Evolutionary conservation across 2,113 vertebrate genomes (phyloP).

Genomic region (Cettia cetti): DNA sequence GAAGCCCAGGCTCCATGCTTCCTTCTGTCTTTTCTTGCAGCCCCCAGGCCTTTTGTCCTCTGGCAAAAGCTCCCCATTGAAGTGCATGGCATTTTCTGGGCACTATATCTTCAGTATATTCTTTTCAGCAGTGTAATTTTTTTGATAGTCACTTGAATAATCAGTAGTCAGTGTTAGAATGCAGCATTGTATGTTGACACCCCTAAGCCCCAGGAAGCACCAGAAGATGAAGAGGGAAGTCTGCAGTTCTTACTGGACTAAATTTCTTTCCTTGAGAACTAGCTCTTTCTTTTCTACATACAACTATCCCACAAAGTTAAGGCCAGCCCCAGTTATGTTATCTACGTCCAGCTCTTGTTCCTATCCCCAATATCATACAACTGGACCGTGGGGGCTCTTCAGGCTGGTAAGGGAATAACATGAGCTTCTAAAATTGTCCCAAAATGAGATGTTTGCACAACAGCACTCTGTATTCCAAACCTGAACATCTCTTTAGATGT

Average conservation of each 20-base stretch:
- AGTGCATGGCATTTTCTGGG: conserved; percentile 63
- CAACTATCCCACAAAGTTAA: conserved; percentile 46
- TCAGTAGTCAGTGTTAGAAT: conserved; percentile 47
- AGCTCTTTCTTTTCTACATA: conserved; percentile 56
- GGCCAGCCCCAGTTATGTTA: neutral
- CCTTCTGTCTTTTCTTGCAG: conserved; percentile 35
- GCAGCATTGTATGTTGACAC: conserved; percentile 39
- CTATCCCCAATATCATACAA: neutral
- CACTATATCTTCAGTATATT: conserved; percentile 52
- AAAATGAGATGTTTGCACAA: neutral
- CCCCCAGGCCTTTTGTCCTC: conserved; percentile 36
- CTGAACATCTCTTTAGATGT: neutral
- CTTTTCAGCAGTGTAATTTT: conserved; percentile 49
- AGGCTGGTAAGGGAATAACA: conserved; percentile 11
- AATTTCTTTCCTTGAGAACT: conserved; percentile 56
- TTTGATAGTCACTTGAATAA: conserved; percentile 63
- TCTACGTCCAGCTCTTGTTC: conserved; percentile 24
- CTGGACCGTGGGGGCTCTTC: neutral
- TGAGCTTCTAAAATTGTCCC: neutral
- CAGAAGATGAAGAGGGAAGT: conserved; percentile 31
- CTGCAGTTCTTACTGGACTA: conserved; percentile 35
- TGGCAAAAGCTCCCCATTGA: conserved; percentile 31
- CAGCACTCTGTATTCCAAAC: neutral
- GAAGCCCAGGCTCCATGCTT: neutral
- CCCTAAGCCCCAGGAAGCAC: conserved; percentile 19